These are phyloP conservation scores for Hyles euphorbiae DNA, from an alignment of 1,140 invertebrate genomes.

Conservation along the genomic window DNA sequence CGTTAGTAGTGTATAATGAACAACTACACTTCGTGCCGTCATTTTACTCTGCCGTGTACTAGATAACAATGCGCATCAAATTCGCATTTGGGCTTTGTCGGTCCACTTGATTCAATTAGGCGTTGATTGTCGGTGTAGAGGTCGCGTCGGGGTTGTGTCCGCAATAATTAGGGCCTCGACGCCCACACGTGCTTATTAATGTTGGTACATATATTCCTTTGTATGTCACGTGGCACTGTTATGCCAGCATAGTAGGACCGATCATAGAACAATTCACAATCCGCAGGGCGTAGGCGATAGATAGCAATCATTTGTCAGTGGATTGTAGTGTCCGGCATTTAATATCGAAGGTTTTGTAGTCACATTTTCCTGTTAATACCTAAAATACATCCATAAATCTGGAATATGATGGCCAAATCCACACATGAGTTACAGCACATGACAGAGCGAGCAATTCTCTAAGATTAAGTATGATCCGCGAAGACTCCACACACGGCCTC, in stretches of 20 bases:
- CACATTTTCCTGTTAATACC: too few species aligned
- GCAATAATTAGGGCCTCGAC: conserved; percentile 59
- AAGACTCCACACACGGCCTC: conserved; percentile 13
- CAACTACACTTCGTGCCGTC: too few species aligned
- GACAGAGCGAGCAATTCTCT: too few species aligned
- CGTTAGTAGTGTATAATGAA: too few species aligned
- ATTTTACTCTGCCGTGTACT: not conserved
- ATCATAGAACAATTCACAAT: too few species aligned
- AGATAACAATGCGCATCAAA: conserved; percentile 33
- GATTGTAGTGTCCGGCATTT: too few species aligned
- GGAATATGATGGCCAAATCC: too few species aligned
- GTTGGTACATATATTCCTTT: conserved; percentile 14
- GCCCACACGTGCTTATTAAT: conserved; percentile 51
- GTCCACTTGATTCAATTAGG: conserved; percentile 64
- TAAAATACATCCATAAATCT: too few species aligned
- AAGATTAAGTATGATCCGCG: conserved; percentile 7
- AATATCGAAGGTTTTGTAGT: too few species aligned
- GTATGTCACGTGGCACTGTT: conserved; percentile 14
- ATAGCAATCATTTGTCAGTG: too few species aligned
- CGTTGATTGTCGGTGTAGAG: conserved; percentile 61
- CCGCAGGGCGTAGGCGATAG: too few species aligned
- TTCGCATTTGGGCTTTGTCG: conserved; percentile 50
- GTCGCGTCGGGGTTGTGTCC: conserved; percentile 64
- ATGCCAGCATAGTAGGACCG: not conserved
- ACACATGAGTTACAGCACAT: too few species aligned